Evolutionary conservation across 2,888 invertebrate species (phyloP), one percentile per base, ranked within the genome.

Genomic region (Syritta pipiens): DNA sequence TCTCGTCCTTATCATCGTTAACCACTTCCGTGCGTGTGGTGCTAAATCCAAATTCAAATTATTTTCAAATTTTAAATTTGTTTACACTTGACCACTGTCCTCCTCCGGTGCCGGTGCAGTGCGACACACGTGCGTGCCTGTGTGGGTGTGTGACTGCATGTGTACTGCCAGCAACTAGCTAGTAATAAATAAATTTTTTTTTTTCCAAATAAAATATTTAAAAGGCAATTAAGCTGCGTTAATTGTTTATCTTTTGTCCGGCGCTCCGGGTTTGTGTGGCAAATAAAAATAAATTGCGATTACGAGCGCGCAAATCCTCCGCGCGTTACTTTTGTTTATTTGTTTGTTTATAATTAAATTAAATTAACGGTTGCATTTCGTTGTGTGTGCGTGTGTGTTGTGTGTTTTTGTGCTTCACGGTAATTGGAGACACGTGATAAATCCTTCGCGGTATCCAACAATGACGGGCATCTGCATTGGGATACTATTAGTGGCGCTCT

Each of bases 401-500:
- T 62, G 35, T 49, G 37, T 17, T 17, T 30, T 44, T 42, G 35
- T 19, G 26, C 62, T 57, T 62, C n/a, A 68, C 53, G 48, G 77
- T 77, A 65, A 67, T 72, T 72, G 65, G 44, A 60, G 35, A 37
- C 48, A 68, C 14, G 69, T 71, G 59, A 69, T 76, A 76, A 69
- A 77, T 65, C 57, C 19, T 19, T 59, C 20, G 35, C 14, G 37
- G n/a, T 22, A 20, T 42, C 40, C 37, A 42, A 55, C 40, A 84
- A 84, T 83, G 82, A 79, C 19, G 37, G 74, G 83, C 81, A 82
- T 84, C 81, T 81, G 82, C 74, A 83, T 86, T 85, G 87, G 88
- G 85, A 87, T 87, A 87, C 82, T 86, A 74, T 65, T 87, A n/a
- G n/a, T n/a, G 83, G 83, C 83, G 44, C 83, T 86, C 59, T 82